Evolutionary conservation across 1,140 invertebrate species (phyloP).

Genomic region (Calephelis virginiensis): DNA sequence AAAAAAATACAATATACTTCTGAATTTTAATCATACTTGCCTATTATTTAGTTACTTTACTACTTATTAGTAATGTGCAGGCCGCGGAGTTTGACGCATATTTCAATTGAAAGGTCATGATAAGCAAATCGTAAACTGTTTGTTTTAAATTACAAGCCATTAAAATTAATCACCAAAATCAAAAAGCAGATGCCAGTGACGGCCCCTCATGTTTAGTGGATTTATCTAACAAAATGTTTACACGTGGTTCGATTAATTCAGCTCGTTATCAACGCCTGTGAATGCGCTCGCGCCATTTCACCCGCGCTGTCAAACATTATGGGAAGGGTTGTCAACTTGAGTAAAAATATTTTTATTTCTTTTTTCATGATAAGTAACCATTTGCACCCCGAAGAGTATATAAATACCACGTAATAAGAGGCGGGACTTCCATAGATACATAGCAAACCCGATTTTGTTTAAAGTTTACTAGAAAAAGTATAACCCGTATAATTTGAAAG

Average conservation of each 20-base stretch:
- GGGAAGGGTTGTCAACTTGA: slow-evolving; percentile 5
- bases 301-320: slow-evolving; percentile 49
- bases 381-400: too few species aligned
- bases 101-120: slow-evolving; percentile 29
- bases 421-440: too few species aligned
- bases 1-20: too few species aligned
- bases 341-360: slow-evolving; percentile 6
- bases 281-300: slow-evolving; percentile 48
- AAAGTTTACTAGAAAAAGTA: too few species aligned
- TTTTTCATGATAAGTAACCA: too few species aligned
- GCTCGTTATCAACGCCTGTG: slow-evolving; percentile 59
- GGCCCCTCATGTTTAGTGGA: slow-evolving; percentile 40
- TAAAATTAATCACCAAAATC: slow-evolving; percentile 61
- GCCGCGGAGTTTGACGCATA: not conserved
- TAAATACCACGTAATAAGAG: too few species aligned
- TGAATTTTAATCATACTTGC: too few species aligned
- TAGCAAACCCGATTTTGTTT: too few species aligned
- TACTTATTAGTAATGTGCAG: too few species aligned
- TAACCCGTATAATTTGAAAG: too few species aligned
- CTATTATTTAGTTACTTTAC: too few species aligned
- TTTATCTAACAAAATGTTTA: slow-evolving; percentile 71
- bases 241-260: slow-evolving; percentile 72
- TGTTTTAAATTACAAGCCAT: slow-evolving; percentile 58
- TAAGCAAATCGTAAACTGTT: slow-evolving; percentile 51
- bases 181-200: slow-evolving; percentile 41